Base-by-base conservation (phyloP, 2,797 vertebrate genomes). In the Sylvia borin region DNA sequence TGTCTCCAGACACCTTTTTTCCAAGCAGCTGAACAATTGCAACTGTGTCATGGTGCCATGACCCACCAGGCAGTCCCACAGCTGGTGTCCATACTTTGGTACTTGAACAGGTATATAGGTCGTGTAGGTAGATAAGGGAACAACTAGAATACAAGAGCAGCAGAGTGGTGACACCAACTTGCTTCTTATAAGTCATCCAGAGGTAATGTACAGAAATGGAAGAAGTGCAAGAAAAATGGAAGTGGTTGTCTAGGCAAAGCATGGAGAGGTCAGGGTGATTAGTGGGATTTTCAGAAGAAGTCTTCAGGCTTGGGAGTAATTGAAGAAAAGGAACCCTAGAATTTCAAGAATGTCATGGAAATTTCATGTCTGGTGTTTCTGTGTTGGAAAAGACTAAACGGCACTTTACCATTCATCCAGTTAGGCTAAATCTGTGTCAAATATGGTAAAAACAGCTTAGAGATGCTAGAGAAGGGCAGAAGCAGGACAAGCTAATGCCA, bases 41-140 rank as follows among this genome's bases (percentile, higher is more conserved):
- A 66, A 0, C 6, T 62, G 36, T 72, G 50, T 67, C 3, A 5
- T 74, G 3, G 13, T 4, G 1, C 72, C 10, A 27, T 38, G 50
- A 55, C 11, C 29, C 40, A 13, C 9, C 26, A 65, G 55, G 17
- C 68, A 60, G 47, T 68, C 50, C 36, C 31, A 9, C 61, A 84
- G 27, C n/a, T 55, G 24, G 1, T 38, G 13, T 76, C 61, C 14
- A 9, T 32, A 6, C 27, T 84, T 55, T 6, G 32, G 11, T 51
- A 43, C 36, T 72, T 73, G 5, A 16, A 38, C 45, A 55, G 16
- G 2, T 50, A 5, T n/a, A 4, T 16, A 31, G 25, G 3, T 34
- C 62, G 32, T 82, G 3, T 47, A 55, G 45, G 27, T 65, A 73
- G 38, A 34, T 57, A 38, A 66, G 34, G 55, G 27, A 85, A 5